phyloP scores from a whole-genome alignment of 2,113 vertebrate species.

The Protomyctophum bolini region DNA sequence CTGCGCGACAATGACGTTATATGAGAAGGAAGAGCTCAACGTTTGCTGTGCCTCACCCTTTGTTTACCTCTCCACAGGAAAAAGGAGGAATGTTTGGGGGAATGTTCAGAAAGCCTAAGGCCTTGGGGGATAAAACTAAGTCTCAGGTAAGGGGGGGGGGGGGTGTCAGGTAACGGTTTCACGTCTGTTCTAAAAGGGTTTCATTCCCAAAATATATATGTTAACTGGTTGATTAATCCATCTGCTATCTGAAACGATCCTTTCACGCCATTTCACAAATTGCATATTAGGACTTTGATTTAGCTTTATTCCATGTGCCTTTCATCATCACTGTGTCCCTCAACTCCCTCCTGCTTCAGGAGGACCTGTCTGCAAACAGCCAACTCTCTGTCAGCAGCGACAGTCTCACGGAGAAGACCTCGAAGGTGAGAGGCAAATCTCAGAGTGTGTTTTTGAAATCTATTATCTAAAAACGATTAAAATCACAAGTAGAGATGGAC shows the following conservation, averaged over 20 bases:
- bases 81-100: conserved; percentile 57
- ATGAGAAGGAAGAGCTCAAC: too few species aligned
- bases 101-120: conserved; percentile 57
- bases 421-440: conserved; percentile 47
- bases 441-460: too few species aligned
- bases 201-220: too few species aligned
- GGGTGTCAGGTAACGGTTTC: not conserved
- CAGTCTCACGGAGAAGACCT: conserved; percentile 32
- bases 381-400: conserved; percentile 45
- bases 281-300: too few species aligned
- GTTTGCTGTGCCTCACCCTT: not conserved
- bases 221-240: too few species aligned
- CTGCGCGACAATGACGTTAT: too few species aligned
- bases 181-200: too few species aligned
- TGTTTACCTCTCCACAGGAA: conserved; percentile 34
- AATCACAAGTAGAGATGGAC: too few species aligned
- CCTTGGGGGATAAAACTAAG: conserved; percentile 30
- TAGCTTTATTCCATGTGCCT: too few species aligned
- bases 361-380: conserved; percentile 43
- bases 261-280: too few species aligned
- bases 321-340: not conserved
- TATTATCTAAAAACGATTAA: too few species aligned
- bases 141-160: conserved; percentile 47
- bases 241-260: too few species aligned
- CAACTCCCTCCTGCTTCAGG: conserved; percentile 44